phyloP scores from a whole-genome alignment of 53 echinoderm and acorn worm genomes.

The Apostichopus leukothele region DNA sequence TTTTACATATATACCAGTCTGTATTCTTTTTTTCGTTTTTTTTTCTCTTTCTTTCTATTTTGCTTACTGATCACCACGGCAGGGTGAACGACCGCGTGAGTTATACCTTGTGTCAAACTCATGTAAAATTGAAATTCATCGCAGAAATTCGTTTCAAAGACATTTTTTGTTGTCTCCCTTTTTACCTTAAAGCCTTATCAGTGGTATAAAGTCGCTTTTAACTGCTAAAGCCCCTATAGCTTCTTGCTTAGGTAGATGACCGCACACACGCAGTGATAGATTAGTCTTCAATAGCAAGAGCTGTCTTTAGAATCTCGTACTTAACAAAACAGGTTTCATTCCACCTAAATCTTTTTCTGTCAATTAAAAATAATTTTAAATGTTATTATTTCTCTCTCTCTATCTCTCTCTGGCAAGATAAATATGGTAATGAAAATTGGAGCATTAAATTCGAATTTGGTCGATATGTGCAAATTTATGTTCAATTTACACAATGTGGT shows the following conservation, averaged over 20 bases:
- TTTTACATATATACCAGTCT: neutral
- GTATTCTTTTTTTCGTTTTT: neutral
- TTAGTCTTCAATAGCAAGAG: neutral
- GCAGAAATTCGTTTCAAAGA: constrained; percentile 38
- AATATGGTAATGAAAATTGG: too few species aligned
- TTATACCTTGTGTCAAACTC: constrained; percentile 22
- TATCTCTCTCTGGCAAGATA: too few species aligned
- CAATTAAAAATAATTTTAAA: too few species aligned
- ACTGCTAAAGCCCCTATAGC: constrained; percentile 8
- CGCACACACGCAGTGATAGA: neutral
- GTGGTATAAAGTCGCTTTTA: constrained; percentile 2
- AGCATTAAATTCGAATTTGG: too few species aligned
- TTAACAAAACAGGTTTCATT: neutral
- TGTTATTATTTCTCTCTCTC: too few species aligned
- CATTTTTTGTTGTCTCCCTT: neutral
- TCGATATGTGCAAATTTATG: too few species aligned
- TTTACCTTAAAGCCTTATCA: constrained; percentile 5
- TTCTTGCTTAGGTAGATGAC: constrained; percentile 26
- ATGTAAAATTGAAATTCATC: constrained; percentile 40
- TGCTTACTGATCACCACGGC: too few species aligned
- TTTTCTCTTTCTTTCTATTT: too few species aligned
- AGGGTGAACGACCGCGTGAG: constrained; percentile 38
- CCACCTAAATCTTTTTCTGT: neutral
- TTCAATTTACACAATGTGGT: too few species aligned
- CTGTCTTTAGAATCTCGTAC: neutral